Percentiles rank a stretch among this genome's conserved stretches.
Evolutionary conservation across 2,888 invertebrate species (phyloP).

Genomic region (Synanthedon formicaeformis): DNA sequence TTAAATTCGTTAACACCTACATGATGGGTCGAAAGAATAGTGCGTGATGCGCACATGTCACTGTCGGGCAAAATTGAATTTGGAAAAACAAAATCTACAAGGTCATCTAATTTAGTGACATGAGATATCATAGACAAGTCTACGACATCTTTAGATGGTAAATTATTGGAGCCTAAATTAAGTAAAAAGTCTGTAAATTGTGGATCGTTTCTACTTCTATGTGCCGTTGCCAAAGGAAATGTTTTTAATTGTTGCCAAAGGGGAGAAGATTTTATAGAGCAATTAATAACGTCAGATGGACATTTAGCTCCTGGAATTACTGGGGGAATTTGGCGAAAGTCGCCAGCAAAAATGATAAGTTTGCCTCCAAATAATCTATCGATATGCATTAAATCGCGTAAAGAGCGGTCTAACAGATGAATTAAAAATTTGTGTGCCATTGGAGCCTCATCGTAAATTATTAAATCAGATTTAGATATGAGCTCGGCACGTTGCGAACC

Average conservation of each 20-base stretch:
- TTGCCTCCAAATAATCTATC: constrained; percentile 7
- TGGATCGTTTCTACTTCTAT: too few species aligned
- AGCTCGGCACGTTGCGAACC: constrained; percentile 1
- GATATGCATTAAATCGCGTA: constrained; percentile 4
- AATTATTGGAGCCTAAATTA: neutral
- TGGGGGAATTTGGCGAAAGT: constrained; percentile 10
- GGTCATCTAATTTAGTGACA: neutral
- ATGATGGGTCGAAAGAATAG: neutral
- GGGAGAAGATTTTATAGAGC: constrained; percentile 3
- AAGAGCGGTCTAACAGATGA: constrained; percentile 2
- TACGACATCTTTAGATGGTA: neutral
- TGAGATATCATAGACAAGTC: neutral
- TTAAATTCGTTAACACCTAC: neutral
- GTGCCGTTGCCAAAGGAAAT: too few species aligned
- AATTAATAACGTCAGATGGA: constrained; percentile 3
- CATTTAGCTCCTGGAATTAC: constrained; percentile 2
- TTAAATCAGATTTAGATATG: constrained; percentile 1
- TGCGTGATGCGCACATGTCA: neutral
- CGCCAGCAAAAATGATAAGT: constrained; percentile 8
- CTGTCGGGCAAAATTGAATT: neutral
- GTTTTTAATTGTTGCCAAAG: constrained; percentile 3
- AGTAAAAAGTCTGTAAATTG: neutral
- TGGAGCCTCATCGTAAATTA: constrained; percentile 5
- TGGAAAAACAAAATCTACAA: constrained; percentile 1
- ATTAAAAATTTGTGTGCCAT: constrained; percentile 5